Evolutionary conservation across 2,797 vertebrate species (phyloP), one percentile per base, ranked within the genome.

Genomic region (Streptopelia turtur): DNA sequence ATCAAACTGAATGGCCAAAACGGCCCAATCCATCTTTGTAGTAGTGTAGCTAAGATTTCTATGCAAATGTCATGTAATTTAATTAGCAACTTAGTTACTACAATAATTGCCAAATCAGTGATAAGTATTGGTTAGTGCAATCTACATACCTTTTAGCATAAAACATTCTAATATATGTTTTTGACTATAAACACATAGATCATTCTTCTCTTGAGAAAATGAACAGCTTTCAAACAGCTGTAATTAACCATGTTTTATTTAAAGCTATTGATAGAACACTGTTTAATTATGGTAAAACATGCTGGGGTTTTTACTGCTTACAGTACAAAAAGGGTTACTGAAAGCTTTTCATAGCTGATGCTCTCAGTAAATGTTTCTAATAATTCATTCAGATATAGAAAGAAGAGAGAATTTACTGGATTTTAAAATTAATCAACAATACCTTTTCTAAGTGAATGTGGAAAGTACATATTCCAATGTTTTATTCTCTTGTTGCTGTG

Each of bases 31-130:
- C 41, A 14, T 71, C 59, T 72, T 91, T 59, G n/a, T 31, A 87
- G 22, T 70, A 79, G 21, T 59, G 28, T 83, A 95, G 37, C 52
- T 86, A 96, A 87, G 37, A 90, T 87, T 94, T 86, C 21, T 71
- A 79, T 86, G 83, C 11, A 94, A 86, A 84, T 85, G 56, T 45
- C 8, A 23, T 61, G 14, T 74, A 77, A 72, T 68, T 57, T 53
- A 96, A 95, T 96, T 96, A 94, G 17, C 33, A 82, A 86, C 37
- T 64, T 89, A 70, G 21, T 70, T 68, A 57, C 66, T 96, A 45
- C 43, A 45, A 20, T 45, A 96, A 97, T 96, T 89, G 81, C 39
- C 31, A 89, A 70, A 96, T 97, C 87, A 89, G 39, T 90, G 89
- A 53, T 91, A 69, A 92, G 93, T 93, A 95, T 77, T 96, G 81